Percentiles rank a stretch among this genome's conserved stretches.
These are phyloP conservation scores for Drosophila meridionalis DNA, from an alignment of 2,888 invertebrate genomes.

Conservation along the genomic window DNA sequence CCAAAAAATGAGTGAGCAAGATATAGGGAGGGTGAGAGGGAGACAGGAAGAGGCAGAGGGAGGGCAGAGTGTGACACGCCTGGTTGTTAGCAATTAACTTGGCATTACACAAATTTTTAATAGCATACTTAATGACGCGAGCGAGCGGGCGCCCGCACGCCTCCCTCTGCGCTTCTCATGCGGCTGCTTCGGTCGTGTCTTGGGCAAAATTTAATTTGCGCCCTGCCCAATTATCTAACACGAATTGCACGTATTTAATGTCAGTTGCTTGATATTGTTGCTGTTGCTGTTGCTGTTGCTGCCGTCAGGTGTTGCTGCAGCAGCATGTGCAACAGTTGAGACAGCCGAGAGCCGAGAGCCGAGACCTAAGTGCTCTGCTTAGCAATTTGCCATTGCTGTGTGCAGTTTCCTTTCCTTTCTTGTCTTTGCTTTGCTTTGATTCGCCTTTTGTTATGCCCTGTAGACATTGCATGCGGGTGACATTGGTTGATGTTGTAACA, in stretches of 20 bases:
- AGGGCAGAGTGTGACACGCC: conserved; percentile 1
- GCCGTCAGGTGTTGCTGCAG: conserved; percentile 5
- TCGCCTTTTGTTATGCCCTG: background rate
- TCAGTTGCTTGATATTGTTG: background rate
- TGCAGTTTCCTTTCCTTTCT: conserved; percentile 41
- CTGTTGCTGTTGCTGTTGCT: background rate
- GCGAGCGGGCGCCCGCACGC: background rate
- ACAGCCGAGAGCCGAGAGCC: conserved; percentile 12
- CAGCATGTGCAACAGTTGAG: conserved; percentile 54
- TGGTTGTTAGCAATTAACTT: conserved; percentile 77
- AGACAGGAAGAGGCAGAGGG: background rate
- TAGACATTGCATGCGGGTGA: background rate
- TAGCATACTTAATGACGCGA: conserved; percentile 61
- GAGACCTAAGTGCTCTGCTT: conserved; percentile 27
- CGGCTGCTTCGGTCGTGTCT: background rate
- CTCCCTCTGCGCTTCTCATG: background rate
- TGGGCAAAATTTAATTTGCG: conserved; percentile 30
- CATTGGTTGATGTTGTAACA: background rate
- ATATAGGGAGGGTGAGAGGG: background rate
- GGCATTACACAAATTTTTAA: conserved; percentile 70
- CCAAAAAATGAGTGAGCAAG: conserved; percentile 22
- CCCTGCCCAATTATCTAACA: conserved; percentile 42
- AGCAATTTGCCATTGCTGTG: conserved; percentile 44
- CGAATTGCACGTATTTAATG: conserved; percentile 44
- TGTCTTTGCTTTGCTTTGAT: conserved; percentile 40